Evolutionary conservation across 2,888 invertebrate genomes (phyloP).

Genomic region (Noctua janthina): DNA sequence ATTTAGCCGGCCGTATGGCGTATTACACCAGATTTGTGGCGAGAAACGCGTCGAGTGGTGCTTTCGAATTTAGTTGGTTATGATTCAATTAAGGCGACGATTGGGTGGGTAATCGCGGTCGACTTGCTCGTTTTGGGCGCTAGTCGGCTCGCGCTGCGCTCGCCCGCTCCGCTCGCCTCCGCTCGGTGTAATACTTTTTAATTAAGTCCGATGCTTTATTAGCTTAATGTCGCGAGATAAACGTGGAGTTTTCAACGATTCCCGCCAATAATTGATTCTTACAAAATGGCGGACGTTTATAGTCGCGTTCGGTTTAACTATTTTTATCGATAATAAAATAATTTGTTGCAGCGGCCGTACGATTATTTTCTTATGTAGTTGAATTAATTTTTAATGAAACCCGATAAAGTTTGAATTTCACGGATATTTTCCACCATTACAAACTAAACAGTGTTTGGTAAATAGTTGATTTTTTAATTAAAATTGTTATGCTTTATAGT

Average conservation of each 20-base stretch:
- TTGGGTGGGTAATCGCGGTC: constrained; percentile 79
- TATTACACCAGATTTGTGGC: constrained; percentile 79
- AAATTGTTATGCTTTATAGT: constrained; percentile 80
- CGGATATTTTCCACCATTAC: constrained; percentile 87
- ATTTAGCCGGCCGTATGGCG: constrained; percentile 85
- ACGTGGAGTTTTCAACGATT: constrained; percentile 78
- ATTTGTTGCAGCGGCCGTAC: constrained; percentile 69
- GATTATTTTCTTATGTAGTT: constrained; percentile 74
- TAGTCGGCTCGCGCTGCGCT: constrained; percentile 73
- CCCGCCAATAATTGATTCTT: constrained; percentile 77
- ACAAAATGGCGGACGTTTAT: constrained; percentile 74
- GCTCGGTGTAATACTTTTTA: constrained; percentile 84
- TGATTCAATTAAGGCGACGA: constrained; percentile 87
- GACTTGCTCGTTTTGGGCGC: constrained; percentile 81
- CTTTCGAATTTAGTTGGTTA: constrained; percentile 84
- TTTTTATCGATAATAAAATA: constrained; percentile 81
- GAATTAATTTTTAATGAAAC: constrained; percentile 84
- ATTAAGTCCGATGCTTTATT: constrained; percentile 91
- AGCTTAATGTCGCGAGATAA: constrained; percentile 86
- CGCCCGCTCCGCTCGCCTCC: constrained; percentile 70
- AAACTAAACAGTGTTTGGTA: constrained; percentile 89
- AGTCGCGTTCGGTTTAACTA: constrained; percentile 71
- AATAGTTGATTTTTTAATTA: constrained; percentile 89
- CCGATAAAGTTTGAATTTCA: constrained; percentile 87
- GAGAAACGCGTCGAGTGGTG: constrained; percentile 72